Evolutionary conservation across 2,888 invertebrate genomes (phyloP), one percentile per base, ranked within the genome.

Genomic region (Ypsolopha sequella): DNA sequence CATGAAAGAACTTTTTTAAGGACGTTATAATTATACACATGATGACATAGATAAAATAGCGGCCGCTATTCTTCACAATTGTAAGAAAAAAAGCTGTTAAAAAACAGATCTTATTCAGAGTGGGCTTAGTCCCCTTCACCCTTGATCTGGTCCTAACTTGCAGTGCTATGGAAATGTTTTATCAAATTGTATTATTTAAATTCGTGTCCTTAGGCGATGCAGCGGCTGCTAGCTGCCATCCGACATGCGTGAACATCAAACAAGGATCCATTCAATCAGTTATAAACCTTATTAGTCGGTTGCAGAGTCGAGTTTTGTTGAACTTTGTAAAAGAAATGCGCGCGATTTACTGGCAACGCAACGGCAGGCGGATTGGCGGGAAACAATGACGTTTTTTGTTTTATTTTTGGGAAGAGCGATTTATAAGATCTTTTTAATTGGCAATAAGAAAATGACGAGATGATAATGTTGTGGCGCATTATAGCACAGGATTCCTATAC

Each of bases 111-210:
- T 3, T 24, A 24, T 3, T 24, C 4, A 24, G 4, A 24, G 24
- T 24, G 24, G 24, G 2, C 24, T 24, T 24, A 24, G n/a, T n/a
- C 24, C 24, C 2, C 24, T 24, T 4, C 24, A 24, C 2, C 24
- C 24, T 24, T 3, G 24, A 24, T 24, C 24, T 4, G 24, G 24
- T 4, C 24, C 24, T 3, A 24, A 24, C 24, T 24, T 24, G 24
- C 24, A 24, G 24, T 24, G 24, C 24, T 24, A 24, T 24, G 24
- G 24, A 24, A 24, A 24, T 24, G 24, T 24, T 60, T 65, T 66
- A 73, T 70, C 65, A 65, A 61, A 61, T 62, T 61, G 62, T 66
- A 67, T 67, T 73, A 75, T 70, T 70, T 65, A 72, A 70, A 73
- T 73, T 63, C 56, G 52, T 59, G 50, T 64, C 73, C 68, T 55